Evolutionary conservation across 1,140 invertebrate genomes (phyloP).

Genomic region (Psix sp.): DNA sequence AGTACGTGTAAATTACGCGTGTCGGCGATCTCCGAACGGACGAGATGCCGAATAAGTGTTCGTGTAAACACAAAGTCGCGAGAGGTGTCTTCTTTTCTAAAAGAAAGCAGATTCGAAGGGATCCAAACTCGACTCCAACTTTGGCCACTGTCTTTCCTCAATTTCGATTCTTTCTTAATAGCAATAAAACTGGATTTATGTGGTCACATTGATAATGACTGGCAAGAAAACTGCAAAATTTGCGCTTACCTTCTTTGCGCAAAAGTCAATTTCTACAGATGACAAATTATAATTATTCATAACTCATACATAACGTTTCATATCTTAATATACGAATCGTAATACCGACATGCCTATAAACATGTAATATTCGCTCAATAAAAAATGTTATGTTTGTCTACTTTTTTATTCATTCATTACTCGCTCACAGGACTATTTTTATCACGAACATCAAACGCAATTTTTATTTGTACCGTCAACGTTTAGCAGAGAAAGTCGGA

Average conservation of each 20-base stretch:
- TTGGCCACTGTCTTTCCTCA: too few relatives aligned
- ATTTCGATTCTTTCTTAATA: too few relatives aligned
- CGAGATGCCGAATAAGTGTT: conserved; percentile 43
- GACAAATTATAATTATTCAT: too few relatives aligned
- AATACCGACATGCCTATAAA: too few relatives aligned
- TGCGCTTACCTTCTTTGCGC: too few relatives aligned
- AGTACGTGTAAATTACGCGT: conserved; percentile 59
- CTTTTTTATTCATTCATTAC: background rate
- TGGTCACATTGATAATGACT: background rate
- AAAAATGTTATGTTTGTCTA: too few relatives aligned
- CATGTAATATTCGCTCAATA: too few relatives aligned
- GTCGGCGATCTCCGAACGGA: conserved; percentile 27
- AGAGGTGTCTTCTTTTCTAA: conserved; percentile 36
- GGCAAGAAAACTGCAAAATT: too few relatives aligned
- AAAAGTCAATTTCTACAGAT: too few relatives aligned
- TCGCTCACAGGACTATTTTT: background rate
- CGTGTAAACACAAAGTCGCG: conserved; percentile 25
- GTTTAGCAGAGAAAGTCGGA: conserved; percentile 18
- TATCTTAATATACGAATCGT: too few relatives aligned
- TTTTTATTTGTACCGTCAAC: background rate
- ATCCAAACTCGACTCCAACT: conserved; percentile 11
- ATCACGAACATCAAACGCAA: too few relatives aligned
- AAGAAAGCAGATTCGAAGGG: conserved; percentile 50
- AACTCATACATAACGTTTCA: too few relatives aligned
- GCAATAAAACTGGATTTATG: conserved; percentile 17